phyloP scores from a whole-genome alignment of 2,797 vertebrate species.

The Hybognathus amarus region DNA sequence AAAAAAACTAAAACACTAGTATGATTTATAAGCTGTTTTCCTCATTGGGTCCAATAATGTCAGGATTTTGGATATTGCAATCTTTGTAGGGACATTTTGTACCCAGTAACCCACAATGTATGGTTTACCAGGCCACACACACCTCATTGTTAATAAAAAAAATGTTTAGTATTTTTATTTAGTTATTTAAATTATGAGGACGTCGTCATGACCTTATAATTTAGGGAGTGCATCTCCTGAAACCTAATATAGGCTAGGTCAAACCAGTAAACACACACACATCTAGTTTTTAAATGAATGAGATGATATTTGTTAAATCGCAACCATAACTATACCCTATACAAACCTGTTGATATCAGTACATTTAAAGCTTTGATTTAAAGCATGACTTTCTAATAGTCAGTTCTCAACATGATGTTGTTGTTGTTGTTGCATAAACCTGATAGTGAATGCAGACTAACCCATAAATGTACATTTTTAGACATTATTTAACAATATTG shows the following conservation, averaged over 20 bases:
- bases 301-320: neutral
- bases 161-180: neutral
- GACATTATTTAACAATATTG: neutral
- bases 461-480: neutral
- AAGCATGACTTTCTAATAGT: neutral
- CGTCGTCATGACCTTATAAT: neutral
- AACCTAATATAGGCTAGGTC: neutral
- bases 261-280: neutral
- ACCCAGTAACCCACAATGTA: neutral
- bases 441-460: neutral
- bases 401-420: no score
- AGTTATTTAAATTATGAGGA: neutral
- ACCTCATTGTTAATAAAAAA: neutral
- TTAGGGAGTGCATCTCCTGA: neutral
- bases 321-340: neutral
- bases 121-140: neutral
- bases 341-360: no score
- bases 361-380: neutral
- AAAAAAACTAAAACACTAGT: no score
- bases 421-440: neutral
- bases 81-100: neutral
- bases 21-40: no score
- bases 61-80: neutral
- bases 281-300: neutral
- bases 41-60: neutral